phyloP scores from a whole-genome alignment of 2,888 invertebrate genomes.

The Drosophila emarginata region DNA sequence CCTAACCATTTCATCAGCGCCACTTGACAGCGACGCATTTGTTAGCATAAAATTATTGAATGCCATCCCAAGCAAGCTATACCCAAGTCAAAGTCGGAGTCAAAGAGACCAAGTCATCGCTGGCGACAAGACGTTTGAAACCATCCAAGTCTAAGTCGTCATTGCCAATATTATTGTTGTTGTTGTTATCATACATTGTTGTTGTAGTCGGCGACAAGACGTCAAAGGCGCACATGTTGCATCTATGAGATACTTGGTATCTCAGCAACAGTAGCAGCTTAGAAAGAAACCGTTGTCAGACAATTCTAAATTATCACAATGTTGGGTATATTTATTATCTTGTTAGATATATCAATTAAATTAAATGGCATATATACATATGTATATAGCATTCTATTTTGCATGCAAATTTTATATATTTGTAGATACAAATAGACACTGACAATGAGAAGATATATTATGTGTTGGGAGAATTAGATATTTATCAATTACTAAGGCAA shows the following conservation, averaged over 20 bases:
- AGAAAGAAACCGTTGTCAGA: slow-evolving; percentile 54
- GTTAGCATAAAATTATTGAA: slow-evolving; percentile 82
- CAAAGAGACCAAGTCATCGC: slow-evolving; percentile 40
- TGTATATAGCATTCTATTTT: no score
- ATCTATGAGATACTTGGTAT: slow-evolving; percentile 68
- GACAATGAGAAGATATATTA: no score
- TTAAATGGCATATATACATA: no score
- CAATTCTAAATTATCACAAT: slow-evolving; percentile 17
- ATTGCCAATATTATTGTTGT: slow-evolving; percentile 16
- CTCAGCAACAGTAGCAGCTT: slow-evolving; percentile 12
- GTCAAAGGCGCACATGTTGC: slow-evolving; percentile 68
- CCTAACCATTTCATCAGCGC: slow-evolving; percentile 52
- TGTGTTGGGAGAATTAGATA: no score
- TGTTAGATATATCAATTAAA: background rate
- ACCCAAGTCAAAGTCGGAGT: slow-evolving; percentile 27
- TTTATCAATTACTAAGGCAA: no score
- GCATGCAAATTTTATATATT: no score
- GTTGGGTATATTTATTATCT: slow-evolving; percentile 6
- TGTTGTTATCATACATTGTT: slow-evolving; percentile 4
- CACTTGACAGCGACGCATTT: slow-evolving; percentile 77
- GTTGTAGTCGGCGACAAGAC: slow-evolving; percentile 60
- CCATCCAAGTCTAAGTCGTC: slow-evolving; percentile 14
- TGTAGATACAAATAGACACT: no score
- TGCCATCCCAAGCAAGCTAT: slow-evolving; percentile 51
- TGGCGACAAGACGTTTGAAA: slow-evolving; percentile 36